Evolutionary conservation across 2,797 vertebrate species (phyloP), one percentile per base, ranked within the genome.

Genomic region (Anguilla pacifica): DNA sequence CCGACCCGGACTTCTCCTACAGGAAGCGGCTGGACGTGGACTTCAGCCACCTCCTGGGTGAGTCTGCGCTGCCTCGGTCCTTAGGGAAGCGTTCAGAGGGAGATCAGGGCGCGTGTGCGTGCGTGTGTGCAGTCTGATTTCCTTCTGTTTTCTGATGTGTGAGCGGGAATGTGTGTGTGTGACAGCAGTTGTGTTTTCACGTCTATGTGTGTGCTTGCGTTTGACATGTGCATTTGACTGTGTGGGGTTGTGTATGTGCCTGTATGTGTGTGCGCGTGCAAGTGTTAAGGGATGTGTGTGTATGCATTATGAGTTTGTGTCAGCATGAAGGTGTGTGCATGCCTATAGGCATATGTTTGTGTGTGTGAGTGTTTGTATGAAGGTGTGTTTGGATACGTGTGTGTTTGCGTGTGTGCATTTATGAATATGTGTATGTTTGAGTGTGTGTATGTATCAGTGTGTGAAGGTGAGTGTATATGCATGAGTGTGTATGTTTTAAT

Each of bases 1-100:
- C 96, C 46, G 99, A 99, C 90, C 99, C 98, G 64, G 99, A 99
- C 94, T 99, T 99, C 91, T 95, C 96, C 0, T 99, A 99, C 91
- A 97, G 98, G 91, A 99, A 98, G 94, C 97, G 98, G 92, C 95
- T 99, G 74, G 97, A 99, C 93, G 92, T 99, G 88, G 96, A 99
- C 94, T 97, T 99, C 95, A 97, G 96, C 92, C 97, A 98, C 87
- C 96, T 99, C 88, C 53, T 99, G 87, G 98, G 98, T 97, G 94
- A 96, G 98, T 19, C 15, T 46, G 74, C 64, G 2, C 64, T 11
- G 64, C 28, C 64, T 2, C 25, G 9, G 64, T n/a, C 64, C n/a
- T 10, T 11, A n/a, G 64, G 64, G 19, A 64, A 1, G 6, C 22
- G 61, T n/a, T 64, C n/a, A 96, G 67, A 13, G n/a, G 13, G 70